Percentiles rank a stretch among this genome's conserved stretches.
Conservation (phyloP, 2,888 invertebrate species). For the Venustoraphidia nigricollis region DNA sequence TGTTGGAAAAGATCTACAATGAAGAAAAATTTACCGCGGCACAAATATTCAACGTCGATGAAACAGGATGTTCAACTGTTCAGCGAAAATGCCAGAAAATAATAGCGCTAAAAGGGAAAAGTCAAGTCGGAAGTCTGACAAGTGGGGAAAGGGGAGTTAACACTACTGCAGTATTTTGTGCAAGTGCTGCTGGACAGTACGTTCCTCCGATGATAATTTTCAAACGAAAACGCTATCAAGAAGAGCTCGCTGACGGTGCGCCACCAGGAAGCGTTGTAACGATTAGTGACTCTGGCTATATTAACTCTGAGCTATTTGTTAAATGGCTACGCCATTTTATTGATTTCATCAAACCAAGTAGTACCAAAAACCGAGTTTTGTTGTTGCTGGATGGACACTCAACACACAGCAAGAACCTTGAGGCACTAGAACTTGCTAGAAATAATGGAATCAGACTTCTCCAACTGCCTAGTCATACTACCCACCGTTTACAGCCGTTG, state of each 20-base stretch:
- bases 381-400: conserved; percentile 17
- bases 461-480: conserved; percentile 15
- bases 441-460: conserved; percentile 14
- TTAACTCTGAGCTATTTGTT: conserved; percentile 13
- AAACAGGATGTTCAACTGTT: conserved; percentile 12
- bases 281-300: conserved; percentile 13
- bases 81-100: conserved; percentile 12
- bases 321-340: conserved; percentile 19
- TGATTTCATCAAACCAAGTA: conserved; percentile 14
- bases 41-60: conserved; percentile 14
- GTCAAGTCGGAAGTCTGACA: conserved; percentile 11
- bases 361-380: conserved; percentile 12
- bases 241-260: conserved; percentile 11
- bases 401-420: conserved; percentile 16
- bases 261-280: conserved; percentile 8
- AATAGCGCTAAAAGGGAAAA: conserved; percentile 10
- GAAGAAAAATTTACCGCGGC: conserved; percentile 10
- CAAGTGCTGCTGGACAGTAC: conserved; percentile 12
- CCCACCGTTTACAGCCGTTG: conserved; percentile 15
- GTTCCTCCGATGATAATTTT: conserved; percentile 15
- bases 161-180: conserved; percentile 13
- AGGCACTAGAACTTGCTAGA: conserved; percentile 12
- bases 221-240: conserved; percentile 10
- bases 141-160: conserved; percentile 14
- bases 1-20: conserved; percentile 10